phyloP scores from a whole-genome alignment of 2,888 invertebrate genomes.

The Latheticus oryzae region DNA sequence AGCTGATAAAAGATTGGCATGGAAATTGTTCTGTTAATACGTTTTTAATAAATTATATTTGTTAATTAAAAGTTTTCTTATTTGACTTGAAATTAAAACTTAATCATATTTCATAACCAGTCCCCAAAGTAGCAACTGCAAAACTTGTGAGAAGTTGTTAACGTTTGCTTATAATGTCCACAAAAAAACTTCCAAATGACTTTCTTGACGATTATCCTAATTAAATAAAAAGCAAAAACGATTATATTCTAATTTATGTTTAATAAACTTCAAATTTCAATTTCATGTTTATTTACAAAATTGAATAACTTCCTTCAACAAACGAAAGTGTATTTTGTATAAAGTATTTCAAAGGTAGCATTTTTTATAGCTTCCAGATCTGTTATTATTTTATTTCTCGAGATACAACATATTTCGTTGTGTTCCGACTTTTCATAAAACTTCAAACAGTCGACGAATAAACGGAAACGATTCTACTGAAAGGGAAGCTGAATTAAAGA shows the following conservation, averaged over 20 bases:
- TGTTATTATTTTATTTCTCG: conserved; percentile 28
- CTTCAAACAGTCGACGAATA: conserved; percentile 14
- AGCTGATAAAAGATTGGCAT: no score
- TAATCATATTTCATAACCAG: conserved; percentile 18
- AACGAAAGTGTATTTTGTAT: conserved; percentile 19
- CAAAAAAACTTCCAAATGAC: conserved; percentile 15
- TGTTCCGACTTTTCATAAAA: conserved; percentile 23
- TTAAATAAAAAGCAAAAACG: conserved; percentile 12
- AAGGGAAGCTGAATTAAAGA: no score
- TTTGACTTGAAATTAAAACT: conserved; percentile 12
- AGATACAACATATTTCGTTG: conserved; percentile 18
- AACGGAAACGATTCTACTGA: conserved; percentile 15
- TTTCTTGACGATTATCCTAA: conserved; percentile 20
- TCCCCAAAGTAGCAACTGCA: no score
- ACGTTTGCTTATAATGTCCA: not conserved
- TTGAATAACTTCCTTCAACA: no score
- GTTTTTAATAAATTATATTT: no score
- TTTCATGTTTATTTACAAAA: conserved; percentile 3
- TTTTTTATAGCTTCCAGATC: conserved; percentile 11
- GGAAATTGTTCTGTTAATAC: no score
- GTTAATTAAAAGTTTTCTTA: conserved; percentile 27
- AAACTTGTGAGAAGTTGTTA: conserved; percentile 19
- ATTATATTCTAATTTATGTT: conserved; percentile 26
- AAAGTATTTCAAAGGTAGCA: conserved; percentile 17
- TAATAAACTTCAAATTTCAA: conserved; percentile 3